Percentiles rank a stretch among this genome's conserved stretches.
These are phyloP conservation scores for Drosophila kanapiae DNA, from an alignment of 1,140 invertebrate genomes.

Conservation along the genomic window DNA sequence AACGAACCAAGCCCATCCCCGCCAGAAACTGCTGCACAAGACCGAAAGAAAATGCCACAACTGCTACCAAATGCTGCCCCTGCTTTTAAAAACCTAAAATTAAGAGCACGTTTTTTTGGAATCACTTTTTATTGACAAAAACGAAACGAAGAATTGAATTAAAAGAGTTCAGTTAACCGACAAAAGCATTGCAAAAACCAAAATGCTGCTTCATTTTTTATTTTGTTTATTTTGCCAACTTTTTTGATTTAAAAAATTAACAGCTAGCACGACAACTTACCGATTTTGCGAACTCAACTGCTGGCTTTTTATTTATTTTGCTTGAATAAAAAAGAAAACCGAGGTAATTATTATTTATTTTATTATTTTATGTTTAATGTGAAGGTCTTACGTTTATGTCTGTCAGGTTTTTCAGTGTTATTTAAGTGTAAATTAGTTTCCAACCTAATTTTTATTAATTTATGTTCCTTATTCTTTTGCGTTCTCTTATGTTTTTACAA, in stretches of 20 bases:
- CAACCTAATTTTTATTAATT: constrained; percentile 57
- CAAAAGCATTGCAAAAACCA: constrained; percentile 71
- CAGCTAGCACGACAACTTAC: constrained; percentile 58
- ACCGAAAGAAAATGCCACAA: constrained; percentile 28
- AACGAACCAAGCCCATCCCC: constrained; percentile 9
- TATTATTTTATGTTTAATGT: constrained; percentile 20
- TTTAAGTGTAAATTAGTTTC: constrained; percentile 30
- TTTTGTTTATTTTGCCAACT: constrained; percentile 39
- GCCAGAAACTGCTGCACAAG: constrained; percentile 30
- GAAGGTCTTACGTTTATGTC: constrained; percentile 22
- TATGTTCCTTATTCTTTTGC: constrained; percentile 56
- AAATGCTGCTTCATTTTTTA: constrained; percentile 43
- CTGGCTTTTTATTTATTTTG: constrained; percentile 50
- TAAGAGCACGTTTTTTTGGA: constrained; percentile 52
- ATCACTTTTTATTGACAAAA: constrained; percentile 48
- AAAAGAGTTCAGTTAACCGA: constrained; percentile 44
- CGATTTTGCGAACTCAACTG: constrained; percentile 65
- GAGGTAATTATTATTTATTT: constrained; percentile 62
- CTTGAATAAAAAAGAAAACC: background rate
- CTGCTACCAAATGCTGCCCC: constrained; percentile 68
- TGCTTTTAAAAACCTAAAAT: constrained; percentile 60
- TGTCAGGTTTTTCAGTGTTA: constrained; percentile 40
- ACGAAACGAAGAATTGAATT: constrained; percentile 49
- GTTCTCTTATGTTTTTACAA: constrained; percentile 66
- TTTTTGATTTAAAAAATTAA: constrained; percentile 60